Evolutionary conservation across 2,797 vertebrate genomes (phyloP).

Genomic region (Echiichthys vipera): DNA sequence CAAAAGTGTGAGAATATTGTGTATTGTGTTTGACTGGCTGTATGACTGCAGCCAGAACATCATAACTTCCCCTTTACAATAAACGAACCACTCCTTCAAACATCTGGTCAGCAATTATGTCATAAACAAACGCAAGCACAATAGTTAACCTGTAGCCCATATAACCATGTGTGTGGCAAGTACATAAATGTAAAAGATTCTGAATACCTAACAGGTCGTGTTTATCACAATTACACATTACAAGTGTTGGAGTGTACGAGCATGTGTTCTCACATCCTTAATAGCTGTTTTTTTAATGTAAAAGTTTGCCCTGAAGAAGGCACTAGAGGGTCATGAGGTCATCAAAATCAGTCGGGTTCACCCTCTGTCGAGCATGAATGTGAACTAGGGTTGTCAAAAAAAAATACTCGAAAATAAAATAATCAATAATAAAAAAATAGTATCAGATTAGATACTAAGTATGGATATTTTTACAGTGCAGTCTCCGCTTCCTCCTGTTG

Average conservation of each 20-base stretch:
- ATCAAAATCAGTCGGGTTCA: neutral
- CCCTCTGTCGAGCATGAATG: neutral
- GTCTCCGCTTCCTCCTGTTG: too few relatives aligned
- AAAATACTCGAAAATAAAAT: too few relatives aligned
- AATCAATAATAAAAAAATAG: too few relatives aligned
- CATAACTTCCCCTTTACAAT: conserved; percentile 55
- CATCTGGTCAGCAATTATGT: conserved; percentile 36
- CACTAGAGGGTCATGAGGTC: neutral
- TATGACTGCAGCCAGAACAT: conserved; percentile 19
- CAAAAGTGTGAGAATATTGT: neutral
- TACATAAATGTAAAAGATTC: neutral
- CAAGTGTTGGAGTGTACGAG: too few relatives aligned
- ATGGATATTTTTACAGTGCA: too few relatives aligned
- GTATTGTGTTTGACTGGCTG: conserved; percentile 14
- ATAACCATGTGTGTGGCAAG: neutral
- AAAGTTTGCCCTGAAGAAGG: neutral
- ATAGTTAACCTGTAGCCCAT: neutral
- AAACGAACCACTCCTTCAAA: conserved; percentile 29
- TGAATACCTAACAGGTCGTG: neutral
- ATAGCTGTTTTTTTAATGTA: neutral
- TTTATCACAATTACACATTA: too few relatives aligned
- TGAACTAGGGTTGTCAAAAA: too few relatives aligned
- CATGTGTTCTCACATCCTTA: neutral
- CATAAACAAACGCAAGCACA: conserved; percentile 12
- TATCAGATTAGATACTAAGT: too few relatives aligned